phyloP scores from a whole-genome alignment of 2,797 vertebrate genomes.

The Serranus cabrilla region DNA sequence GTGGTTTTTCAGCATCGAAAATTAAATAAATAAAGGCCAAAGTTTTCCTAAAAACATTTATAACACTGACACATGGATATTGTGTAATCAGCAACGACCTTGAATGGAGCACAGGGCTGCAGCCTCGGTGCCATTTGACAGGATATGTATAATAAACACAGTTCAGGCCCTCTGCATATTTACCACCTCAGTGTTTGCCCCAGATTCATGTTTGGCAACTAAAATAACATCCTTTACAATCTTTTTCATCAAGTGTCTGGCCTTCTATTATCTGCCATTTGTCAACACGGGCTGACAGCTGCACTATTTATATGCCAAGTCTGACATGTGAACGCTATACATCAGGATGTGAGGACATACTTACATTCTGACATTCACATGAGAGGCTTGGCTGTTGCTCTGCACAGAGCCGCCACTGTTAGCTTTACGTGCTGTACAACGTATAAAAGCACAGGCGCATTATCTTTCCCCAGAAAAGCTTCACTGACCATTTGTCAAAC shows the following conservation, averaged over 20 bases:
- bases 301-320: conserved; percentile 76
- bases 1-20: conserved; percentile 53
- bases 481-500: conserved; percentile 52
- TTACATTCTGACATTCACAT: conserved; percentile 70
- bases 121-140: conserved; percentile 50
- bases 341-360: conserved; percentile 72
- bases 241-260: conserved; percentile 71
- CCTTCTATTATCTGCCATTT: conserved; percentile 72
- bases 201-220: conserved; percentile 76
- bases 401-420: conserved; percentile 27
- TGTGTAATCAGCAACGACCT: conserved; percentile 67
- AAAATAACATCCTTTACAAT: conserved; percentile 79
- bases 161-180: conserved; percentile 69
- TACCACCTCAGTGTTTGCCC: conserved; percentile 68
- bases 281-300: conserved; percentile 72
- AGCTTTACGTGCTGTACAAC: conserved; percentile 28
- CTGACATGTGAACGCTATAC: conserved; percentile 79
- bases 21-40: conserved; percentile 66
- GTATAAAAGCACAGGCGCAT: conserved; percentile 35
- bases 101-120: conserved; percentile 45
- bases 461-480: conserved; percentile 44
- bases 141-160: conserved; percentile 63
- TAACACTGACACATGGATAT: conserved; percentile 56
- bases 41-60: conserved; percentile 63
- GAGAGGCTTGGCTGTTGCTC: conserved; percentile 46